Evolutionary conservation across 2,797 vertebrate species (phyloP).

Genomic region (Tadarida brasiliensis): DNA sequence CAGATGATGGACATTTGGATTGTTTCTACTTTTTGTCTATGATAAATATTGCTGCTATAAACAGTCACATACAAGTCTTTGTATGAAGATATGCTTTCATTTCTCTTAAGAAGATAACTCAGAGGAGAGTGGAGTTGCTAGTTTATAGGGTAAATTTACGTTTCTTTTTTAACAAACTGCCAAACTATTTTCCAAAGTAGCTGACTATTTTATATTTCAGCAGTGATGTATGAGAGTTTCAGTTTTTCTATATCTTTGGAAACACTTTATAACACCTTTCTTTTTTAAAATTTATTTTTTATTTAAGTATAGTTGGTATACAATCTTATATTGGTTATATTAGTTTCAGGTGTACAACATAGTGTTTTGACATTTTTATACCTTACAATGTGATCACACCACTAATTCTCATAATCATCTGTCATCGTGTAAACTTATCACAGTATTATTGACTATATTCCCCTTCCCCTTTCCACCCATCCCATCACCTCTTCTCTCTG

Average conservation of each 20-base stretch:
- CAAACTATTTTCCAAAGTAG: conserved; percentile 37
- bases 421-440: not conserved
- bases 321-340: not conserved
- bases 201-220: not conserved
- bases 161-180: not conserved
- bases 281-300: not conserved
- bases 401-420: not conserved
- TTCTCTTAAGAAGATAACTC: conserved; percentile 11
- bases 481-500: too few species aligned
- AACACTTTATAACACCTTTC: not conserved
- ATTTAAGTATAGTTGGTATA: not conserved
- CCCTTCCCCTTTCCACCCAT: too few species aligned
- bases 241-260: not conserved
- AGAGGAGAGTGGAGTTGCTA: not conserved
- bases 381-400: not conserved
- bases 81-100: not conserved
- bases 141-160: not conserved
- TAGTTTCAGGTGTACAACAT: not conserved
- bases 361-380: not conserved
- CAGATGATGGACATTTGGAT: too few species aligned
- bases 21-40: too few species aligned
- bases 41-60: too few species aligned
- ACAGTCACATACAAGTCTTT: too few species aligned
- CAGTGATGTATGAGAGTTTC: not conserved
- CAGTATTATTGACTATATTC: too few species aligned